phyloP scores from a whole-genome alignment of 2,113 vertebrate species.

The Caretta caretta region DNA sequence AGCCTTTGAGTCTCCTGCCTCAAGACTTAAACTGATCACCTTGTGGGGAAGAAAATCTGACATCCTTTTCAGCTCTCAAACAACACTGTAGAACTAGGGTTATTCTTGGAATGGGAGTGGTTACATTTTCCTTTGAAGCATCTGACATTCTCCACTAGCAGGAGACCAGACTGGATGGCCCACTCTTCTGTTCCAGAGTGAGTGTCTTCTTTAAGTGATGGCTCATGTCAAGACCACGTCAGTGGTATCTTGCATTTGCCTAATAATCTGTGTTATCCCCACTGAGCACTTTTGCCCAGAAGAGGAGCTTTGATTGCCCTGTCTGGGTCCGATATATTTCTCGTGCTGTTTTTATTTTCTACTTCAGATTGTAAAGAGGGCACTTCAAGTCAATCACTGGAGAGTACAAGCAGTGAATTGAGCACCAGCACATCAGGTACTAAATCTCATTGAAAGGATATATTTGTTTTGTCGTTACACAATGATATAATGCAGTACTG shows the following conservation, averaged over 20 bases:
- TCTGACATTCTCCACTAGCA: not conserved
- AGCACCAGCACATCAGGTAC: slow-evolving; percentile 92
- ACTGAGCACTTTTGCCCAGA: not conserved
- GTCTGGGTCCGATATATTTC: not conserved
- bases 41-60: not conserved
- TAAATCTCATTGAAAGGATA: not conserved
- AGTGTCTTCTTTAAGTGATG: not conserved
- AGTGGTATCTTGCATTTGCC: not conserved
- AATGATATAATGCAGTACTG: not conserved
- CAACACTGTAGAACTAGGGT: not conserved
- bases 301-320: not conserved
- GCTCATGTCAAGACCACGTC: not conserved
- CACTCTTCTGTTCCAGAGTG: not conserved
- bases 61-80: not conserved
- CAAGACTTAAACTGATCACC: not conserved
- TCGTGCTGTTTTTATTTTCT: slow-evolving; percentile 5
- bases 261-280: not conserved
- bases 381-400: slow-evolving; percentile 73
- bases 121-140: not conserved
- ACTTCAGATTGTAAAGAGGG: slow-evolving; percentile 69
- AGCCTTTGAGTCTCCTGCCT: not conserved
- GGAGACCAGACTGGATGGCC: not conserved
- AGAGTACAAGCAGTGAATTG: slow-evolving; percentile 87
- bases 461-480: not conserved
- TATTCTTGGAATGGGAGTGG: not conserved